Evolutionary conservation across 2,113 vertebrate genomes (phyloP).

Genomic region (Nanorana parkeri): DNA sequence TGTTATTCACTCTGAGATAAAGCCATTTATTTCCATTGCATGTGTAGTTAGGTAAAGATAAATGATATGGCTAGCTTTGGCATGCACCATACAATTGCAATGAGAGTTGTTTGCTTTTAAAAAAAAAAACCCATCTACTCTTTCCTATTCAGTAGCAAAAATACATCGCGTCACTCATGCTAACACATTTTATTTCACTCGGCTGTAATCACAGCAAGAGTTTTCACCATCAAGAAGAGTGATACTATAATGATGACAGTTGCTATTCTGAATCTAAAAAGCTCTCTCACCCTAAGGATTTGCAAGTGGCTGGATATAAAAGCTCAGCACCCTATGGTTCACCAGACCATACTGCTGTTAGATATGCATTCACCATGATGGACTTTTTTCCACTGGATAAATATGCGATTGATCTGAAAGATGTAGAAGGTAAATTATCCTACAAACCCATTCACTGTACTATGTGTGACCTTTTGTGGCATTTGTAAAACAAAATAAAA

Average conservation of each 20-base stretch:
- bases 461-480: conserved; percentile 26
- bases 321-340: not conserved
- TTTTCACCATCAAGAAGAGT: not conserved
- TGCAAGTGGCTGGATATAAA: not conserved
- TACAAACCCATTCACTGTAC: conserved; percentile 6
- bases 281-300: not conserved
- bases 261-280: too few relatives aligned
- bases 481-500: conserved; percentile 41
- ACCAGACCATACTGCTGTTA: not conserved
- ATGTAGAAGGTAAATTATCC: conserved; percentile 26
- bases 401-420: conserved; percentile 26
- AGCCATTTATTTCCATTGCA: too few relatives aligned
- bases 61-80: too few relatives aligned
- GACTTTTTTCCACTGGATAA: not conserved
- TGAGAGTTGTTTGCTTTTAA: not conserved
- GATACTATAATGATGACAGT: not conserved
- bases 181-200: not conserved
- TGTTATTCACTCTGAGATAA: too few relatives aligned
- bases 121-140: not conserved
- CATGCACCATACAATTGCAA: too few relatives aligned
- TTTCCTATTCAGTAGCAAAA: too few relatives aligned
- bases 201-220: not conserved
- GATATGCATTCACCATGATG: not conserved
- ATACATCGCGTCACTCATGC: not conserved
- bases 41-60: too few relatives aligned